phyloP scores from a whole-genome alignment of 2,113 vertebrate genomes.

The Pristiophorus japonicus region DNA sequence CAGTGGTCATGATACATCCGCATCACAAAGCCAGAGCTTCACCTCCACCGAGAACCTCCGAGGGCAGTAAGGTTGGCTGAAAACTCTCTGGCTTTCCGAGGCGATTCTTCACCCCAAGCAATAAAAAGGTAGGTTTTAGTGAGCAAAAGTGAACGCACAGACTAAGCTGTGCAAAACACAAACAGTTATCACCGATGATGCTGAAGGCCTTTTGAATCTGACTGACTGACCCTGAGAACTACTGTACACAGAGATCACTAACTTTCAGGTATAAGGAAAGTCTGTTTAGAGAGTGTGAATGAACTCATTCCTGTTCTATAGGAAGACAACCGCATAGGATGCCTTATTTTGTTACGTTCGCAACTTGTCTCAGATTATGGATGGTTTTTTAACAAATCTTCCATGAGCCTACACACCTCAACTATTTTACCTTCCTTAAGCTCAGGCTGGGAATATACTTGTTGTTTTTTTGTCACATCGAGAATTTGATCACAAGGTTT shows the following conservation, averaged over 20 bases:
- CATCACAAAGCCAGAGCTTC: not conserved
- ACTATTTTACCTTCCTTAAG: not conserved
- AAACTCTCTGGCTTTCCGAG: not conserved
- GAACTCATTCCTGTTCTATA: no score
- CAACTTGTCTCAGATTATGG: not conserved
- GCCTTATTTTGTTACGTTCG: not conserved
- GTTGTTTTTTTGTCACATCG: not conserved
- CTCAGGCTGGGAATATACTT: not conserved
- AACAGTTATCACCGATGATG: not conserved
- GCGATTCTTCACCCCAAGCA: not conserved
- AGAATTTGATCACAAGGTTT: not conserved
- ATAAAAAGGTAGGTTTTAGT: not conserved
- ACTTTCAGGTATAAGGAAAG: no score
- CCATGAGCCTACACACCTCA: not conserved
- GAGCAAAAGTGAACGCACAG: not conserved
- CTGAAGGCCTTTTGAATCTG: not conserved
- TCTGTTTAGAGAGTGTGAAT: not conserved
- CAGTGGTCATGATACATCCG: not conserved
- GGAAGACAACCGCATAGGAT: no score
- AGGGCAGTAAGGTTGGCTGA: not conserved
- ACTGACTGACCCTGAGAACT: not conserved
- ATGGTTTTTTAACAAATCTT: no score
- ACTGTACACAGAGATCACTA: no score
- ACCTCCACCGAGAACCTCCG: not conserved
- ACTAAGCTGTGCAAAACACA: not conserved